These are phyloP conservation scores for Bilobella aurantiaca DNA, from an alignment of 1,140 invertebrate genomes.

Conservation along the genomic window DNA sequence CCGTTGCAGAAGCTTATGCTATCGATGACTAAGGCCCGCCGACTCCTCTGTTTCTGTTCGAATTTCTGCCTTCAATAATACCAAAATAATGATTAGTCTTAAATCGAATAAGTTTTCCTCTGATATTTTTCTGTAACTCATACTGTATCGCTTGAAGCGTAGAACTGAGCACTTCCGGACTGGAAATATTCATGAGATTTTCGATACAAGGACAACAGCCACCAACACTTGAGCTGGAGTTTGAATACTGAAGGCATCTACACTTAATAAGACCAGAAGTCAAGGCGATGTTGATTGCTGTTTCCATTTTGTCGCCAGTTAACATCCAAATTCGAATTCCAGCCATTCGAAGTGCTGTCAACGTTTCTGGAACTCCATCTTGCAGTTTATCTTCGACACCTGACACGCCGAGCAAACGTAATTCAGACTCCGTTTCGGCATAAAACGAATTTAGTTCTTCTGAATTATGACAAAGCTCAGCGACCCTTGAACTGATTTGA, in stretches of 20 bases:
- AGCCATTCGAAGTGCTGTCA: conserved; percentile 55
- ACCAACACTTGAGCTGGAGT: background rate
- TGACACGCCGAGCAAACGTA: conserved; percentile 58
- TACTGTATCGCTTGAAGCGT: background rate
- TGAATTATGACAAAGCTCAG: background rate
- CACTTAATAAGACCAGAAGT: conserved; percentile 48
- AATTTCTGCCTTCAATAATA: background rate
- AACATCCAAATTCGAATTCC: conserved; percentile 80
- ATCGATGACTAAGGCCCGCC: conserved; percentile 14
- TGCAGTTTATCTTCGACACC: conserved; percentile 74
- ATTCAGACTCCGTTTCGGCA: background rate
- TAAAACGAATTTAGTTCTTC: background rate
- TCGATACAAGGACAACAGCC: background rate
- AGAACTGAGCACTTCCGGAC: background rate
- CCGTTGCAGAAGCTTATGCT: conserved; percentile 48
- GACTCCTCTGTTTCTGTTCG: background rate
- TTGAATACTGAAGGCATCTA: no score
- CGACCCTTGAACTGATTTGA: background rate
- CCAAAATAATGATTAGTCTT: background rate
- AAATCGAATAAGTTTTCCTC: background rate
- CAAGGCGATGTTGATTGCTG: conserved; percentile 61
- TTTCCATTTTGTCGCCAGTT: conserved; percentile 68
- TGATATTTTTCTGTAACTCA: background rate
- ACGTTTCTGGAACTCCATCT: conserved; percentile 62
- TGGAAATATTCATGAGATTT: background rate